These are phyloP conservation scores for Cantharis rufa DNA, from an alignment of 2,888 invertebrate genomes.

Conservation along the genomic window DNA sequence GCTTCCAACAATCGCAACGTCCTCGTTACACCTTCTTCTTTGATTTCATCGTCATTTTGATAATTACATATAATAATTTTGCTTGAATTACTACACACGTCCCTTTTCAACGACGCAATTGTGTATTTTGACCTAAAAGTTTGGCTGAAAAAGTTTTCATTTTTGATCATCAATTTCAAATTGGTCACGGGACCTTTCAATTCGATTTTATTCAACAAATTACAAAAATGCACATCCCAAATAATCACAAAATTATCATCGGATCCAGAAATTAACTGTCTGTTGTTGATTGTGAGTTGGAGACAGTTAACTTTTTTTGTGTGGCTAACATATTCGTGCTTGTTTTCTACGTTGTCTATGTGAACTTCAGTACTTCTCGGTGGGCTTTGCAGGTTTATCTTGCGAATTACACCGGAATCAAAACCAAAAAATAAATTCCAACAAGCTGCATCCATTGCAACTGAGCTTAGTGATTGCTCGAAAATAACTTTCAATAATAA, in stretches of 20 bases:
- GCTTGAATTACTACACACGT: constrained; percentile 61
- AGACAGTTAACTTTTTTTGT: constrained; percentile 71
- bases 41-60: constrained; percentile 49
- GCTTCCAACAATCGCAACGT: background rate
- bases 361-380: constrained; percentile 71
- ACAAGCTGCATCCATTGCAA: constrained; percentile 72
- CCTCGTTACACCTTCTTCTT: background rate
- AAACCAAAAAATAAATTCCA: constrained; percentile 76
- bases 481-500: constrained; percentile 76
- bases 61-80: constrained; percentile 57
- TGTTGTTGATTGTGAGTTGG: constrained; percentile 72
- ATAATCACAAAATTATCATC: constrained; percentile 74
- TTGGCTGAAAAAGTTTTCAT: constrained; percentile 63
- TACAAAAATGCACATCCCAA: constrained; percentile 81
- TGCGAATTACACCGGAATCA: constrained; percentile 70
- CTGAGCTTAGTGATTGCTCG: constrained; percentile 68
- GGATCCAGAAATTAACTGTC: constrained; percentile 75
- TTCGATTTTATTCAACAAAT: constrained; percentile 69
- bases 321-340: constrained; percentile 67
- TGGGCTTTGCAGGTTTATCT: constrained; percentile 68
- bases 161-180: constrained; percentile 66
- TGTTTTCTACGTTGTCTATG: constrained; percentile 58
- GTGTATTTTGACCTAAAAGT: constrained; percentile 63
- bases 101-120: constrained; percentile 67
- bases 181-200: constrained; percentile 80